Evolutionary conservation across 2,888 invertebrate species (phyloP).

Genomic region (Hirtodrosophila duncani): DNA sequence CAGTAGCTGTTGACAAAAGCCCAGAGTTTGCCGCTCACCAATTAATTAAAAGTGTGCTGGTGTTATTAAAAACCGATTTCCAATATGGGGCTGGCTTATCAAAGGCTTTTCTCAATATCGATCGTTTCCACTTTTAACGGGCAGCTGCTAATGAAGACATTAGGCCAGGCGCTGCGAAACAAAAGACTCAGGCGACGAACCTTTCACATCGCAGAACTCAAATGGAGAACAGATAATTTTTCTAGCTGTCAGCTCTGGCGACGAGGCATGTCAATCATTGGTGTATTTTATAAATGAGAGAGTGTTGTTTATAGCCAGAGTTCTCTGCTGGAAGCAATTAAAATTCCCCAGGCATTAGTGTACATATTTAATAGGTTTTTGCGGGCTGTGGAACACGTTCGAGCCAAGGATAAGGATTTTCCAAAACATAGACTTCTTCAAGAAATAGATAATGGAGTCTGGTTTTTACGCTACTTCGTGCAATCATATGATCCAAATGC

Average conservation of each 20-base stretch:
- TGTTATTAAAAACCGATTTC: conserved; percentile 66
- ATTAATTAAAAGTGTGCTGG: conserved; percentile 56
- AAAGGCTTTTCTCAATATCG: neutral
- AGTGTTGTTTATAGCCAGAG: no score
- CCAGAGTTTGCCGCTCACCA: conserved; percentile 40
- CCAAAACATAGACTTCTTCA: no score
- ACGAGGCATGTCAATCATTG: no score
- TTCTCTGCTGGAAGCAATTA: no score
- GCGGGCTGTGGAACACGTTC: no score
- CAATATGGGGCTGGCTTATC: conserved; percentile 48
- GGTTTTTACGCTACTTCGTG: no score
- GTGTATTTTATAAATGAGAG: no score
- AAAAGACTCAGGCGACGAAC: conserved; percentile 70
- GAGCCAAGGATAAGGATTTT: no score
- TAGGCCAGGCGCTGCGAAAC: conserved; percentile 44
- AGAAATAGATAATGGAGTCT: no score
- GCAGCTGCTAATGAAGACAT: conserved; percentile 50
- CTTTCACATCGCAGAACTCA: conserved; percentile 36
- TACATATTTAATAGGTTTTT: no score
- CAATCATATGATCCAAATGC: no score
- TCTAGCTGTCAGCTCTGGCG: neutral
- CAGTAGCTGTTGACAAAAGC: conserved; percentile 44
- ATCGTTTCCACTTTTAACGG: neutral
- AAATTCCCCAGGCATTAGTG: no score
- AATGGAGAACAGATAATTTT: neutral